Percentiles rank a stretch among this genome's conserved stretches.
phyloP scores from a whole-genome alignment of 2,113 vertebrate genomes.

The Sander lucioperca region DNA sequence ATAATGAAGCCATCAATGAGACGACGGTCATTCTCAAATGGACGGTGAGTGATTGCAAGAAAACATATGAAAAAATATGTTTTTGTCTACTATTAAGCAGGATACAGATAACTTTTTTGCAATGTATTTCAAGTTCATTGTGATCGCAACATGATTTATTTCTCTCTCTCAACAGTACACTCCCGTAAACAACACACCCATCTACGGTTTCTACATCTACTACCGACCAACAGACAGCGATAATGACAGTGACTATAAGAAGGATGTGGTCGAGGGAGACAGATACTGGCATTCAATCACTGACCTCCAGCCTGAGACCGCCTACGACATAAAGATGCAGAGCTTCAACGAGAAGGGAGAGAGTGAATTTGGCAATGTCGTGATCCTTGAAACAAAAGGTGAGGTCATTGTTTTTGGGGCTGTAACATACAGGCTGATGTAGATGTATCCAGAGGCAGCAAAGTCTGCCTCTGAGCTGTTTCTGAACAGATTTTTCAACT shows the following conservation, averaged over 20 bases:
- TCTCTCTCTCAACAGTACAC: slow-evolving; percentile 86
- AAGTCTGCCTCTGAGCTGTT: not conserved
- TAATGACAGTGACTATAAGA: slow-evolving; percentile 99
- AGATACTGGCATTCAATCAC: slow-evolving; percentile 97
- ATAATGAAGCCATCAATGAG: slow-evolving; percentile 96
- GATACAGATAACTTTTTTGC: not conserved
- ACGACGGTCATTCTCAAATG: slow-evolving; percentile 98
- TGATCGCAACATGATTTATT: slow-evolving; percentile 33
- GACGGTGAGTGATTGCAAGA: slow-evolving; percentile 86
- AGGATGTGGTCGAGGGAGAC: slow-evolving; percentile 95
- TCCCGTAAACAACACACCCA: slow-evolving; percentile 97
- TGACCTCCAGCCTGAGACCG: slow-evolving; percentile 96
- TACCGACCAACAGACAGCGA: slow-evolving; percentile 98
- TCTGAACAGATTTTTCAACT: not conserved
- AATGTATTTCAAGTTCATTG: not conserved
- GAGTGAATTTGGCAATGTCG: slow-evolving; percentile 97
- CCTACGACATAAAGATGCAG: slow-evolving; percentile 99
- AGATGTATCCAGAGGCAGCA: not conserved
- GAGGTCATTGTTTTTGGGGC: not conserved
- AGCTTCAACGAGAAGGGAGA: slow-evolving; percentile 97
- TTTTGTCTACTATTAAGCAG: not conserved
- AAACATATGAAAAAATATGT: not conserved
- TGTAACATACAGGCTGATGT: not conserved
- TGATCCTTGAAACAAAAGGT: slow-evolving; percentile 99
- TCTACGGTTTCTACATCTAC: slow-evolving; percentile 98